A percentile compares a stretch with the other conserved stretches of the same genome.
Conservation (phyloP, 2,113 vertebrate species). For the Oreochromis niloticus region DNA sequence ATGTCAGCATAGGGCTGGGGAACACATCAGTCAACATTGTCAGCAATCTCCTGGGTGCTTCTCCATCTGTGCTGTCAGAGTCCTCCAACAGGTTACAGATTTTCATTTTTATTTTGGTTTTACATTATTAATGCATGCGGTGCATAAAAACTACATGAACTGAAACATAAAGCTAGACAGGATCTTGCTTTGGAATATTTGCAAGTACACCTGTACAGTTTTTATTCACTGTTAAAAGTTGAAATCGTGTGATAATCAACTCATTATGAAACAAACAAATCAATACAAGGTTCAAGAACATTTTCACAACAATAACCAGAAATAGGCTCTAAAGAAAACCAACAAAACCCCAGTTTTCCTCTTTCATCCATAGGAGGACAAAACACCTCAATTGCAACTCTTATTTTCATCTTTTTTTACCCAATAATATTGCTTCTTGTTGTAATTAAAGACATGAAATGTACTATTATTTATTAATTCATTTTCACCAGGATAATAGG, state of each 20-base stretch:
- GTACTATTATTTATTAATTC: background rate
- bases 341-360: background rate
- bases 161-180: background rate
- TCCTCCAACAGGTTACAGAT: conserved; percentile 77
- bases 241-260: background rate
- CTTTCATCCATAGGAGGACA: background rate
- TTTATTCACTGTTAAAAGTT: background rate
- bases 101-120: background rate
- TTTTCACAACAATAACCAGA: background rate
- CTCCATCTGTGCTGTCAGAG: conserved; percentile 57
- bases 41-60: conserved; percentile 77
- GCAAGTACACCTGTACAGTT: background rate
- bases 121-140: background rate
- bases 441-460: background rate
- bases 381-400: background rate
- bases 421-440: background rate
- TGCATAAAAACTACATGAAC: background rate
- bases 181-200: background rate
- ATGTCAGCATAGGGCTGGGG: conserved; percentile 64
- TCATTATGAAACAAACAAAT: background rate
- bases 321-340: background rate
- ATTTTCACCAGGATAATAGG: conserved; percentile 76
- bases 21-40: conserved; percentile 74
- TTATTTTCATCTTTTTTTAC: background rate
- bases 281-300: background rate